A percentile compares a stretch with the other conserved stretches of the same genome.
Evolutionary conservation across 1,140 invertebrate species (phyloP).

Genomic region (Atta texana): DNA sequence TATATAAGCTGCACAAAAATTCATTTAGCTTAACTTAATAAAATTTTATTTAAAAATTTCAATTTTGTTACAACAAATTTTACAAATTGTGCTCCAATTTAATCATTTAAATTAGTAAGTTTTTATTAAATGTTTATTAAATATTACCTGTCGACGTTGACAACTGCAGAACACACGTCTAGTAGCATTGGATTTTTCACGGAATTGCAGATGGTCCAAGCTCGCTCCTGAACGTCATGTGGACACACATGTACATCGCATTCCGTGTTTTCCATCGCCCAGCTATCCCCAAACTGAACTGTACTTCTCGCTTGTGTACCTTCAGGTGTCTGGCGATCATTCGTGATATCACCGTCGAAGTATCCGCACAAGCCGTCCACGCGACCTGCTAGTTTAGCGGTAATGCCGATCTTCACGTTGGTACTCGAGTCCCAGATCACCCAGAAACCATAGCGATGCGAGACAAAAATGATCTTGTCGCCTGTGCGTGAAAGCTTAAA

Average conservation of each 20-base stretch:
- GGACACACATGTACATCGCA: conserved; percentile 88
- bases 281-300: conserved; percentile 91
- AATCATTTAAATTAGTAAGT: neutral
- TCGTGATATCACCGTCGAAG: conserved; percentile 88
- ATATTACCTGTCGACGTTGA: conserved; percentile 87
- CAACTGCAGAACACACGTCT: conserved; percentile 87
- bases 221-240: conserved; percentile 87
- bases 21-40: neutral
- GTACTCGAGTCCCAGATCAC: conserved; percentile 90
- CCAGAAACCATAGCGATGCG: conserved; percentile 90
- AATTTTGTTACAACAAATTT: neutral
- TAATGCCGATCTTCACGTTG: conserved; percentile 91
- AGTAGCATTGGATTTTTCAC: conserved; percentile 89
- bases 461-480: conserved; percentile 89
- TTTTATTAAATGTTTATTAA: neutral
- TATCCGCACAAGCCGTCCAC: conserved; percentile 93
- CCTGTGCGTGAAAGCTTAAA: conserved; percentile 90
- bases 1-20: neutral
- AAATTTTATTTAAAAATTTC: neutral
- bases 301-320: conserved; percentile 88
- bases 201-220: conserved; percentile 88
- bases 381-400: conserved; percentile 87
- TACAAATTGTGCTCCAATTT: neutral
- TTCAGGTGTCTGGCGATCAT: conserved; percentile 91
- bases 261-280: conserved; percentile 87